Conservation (phyloP, 2,888 invertebrate species). For the Ochropleura leucogaster region DNA sequence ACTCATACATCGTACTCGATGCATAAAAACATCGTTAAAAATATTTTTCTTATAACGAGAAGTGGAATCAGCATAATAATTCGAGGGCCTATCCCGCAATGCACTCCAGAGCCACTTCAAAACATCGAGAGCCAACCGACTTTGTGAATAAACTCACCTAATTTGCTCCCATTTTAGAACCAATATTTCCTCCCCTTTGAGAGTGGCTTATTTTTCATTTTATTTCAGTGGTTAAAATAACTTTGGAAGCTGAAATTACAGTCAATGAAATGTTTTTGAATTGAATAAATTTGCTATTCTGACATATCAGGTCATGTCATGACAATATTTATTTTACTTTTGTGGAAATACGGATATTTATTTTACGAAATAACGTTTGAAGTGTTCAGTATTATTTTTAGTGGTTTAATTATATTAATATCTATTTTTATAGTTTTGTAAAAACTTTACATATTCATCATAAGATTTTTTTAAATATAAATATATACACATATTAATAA, state of each 20-base stretch:
- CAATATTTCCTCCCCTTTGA: constrained; percentile 38
- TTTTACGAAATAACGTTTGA: neutral
- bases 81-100: constrained; percentile 52
- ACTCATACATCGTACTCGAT: neutral
- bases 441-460: no score
- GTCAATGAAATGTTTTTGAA: constrained; percentile 1
- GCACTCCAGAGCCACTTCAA: constrained; percentile 53
- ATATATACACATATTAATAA: no score
- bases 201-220: constrained; percentile 17
- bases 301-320: neutral
- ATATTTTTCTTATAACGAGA: constrained; percentile 33
- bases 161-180: constrained; percentile 48
- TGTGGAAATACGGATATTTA: neutral
- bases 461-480: no score
- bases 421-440: no score
- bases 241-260: neutral
- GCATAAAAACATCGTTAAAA: constrained; percentile 2
- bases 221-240: neutral
- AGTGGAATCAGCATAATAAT: constrained; percentile 40
- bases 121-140: constrained; percentile 48
- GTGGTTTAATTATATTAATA: no score
- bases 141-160: constrained; percentile 60
- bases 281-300: neutral
- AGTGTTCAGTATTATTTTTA: no score
- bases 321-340: neutral